Evolutionary conservation across 1,140 invertebrate genomes (phyloP).

Genomic region (Drosophila quadrilineata): DNA sequence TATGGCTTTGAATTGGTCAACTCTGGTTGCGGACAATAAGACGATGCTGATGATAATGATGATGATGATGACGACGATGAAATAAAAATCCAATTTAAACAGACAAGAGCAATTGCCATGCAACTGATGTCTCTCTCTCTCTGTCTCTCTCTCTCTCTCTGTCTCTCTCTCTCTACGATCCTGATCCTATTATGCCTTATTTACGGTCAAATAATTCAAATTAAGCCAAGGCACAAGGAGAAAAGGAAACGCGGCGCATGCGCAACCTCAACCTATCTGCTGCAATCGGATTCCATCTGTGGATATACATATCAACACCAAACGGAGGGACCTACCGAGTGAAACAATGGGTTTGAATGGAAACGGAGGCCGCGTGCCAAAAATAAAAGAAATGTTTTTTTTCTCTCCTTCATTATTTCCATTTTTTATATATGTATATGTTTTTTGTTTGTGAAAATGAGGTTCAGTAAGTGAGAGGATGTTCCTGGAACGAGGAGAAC

Average conservation of each 20-base stretch:
- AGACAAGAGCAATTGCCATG: conserved; percentile 24
- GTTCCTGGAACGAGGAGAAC: conserved; percentile 46
- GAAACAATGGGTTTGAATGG: conserved; percentile 9
- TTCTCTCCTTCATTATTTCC: too few species aligned
- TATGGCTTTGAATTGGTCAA: neutral
- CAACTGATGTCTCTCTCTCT: neutral
- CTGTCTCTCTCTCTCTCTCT: neutral
- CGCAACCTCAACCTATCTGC: conserved; percentile 7
- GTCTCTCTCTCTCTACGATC: neutral
- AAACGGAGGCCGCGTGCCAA: conserved; percentile 67
- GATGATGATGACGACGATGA: too few species aligned
- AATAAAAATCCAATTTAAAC: conserved; percentile 67
- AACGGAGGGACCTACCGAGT: too few species aligned
- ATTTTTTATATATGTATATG: too few species aligned
- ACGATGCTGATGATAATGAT: too few species aligned
- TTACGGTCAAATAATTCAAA: conserved; percentile 79
- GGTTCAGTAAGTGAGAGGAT: conserved; percentile 52
- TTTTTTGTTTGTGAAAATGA: too few species aligned
- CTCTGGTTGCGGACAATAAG: too few species aligned
- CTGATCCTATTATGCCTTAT: conserved; percentile 68
- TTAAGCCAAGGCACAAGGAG: too few species aligned
- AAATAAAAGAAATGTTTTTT: too few species aligned
- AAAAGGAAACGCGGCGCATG: conserved; percentile 40
- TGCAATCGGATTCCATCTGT: neutral
- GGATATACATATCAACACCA: conserved; percentile 1